These are phyloP conservation scores for Hyperoplus lanceolatus DNA, from an alignment of 2,797 vertebrate species.

Conservation along the genomic window DNA sequence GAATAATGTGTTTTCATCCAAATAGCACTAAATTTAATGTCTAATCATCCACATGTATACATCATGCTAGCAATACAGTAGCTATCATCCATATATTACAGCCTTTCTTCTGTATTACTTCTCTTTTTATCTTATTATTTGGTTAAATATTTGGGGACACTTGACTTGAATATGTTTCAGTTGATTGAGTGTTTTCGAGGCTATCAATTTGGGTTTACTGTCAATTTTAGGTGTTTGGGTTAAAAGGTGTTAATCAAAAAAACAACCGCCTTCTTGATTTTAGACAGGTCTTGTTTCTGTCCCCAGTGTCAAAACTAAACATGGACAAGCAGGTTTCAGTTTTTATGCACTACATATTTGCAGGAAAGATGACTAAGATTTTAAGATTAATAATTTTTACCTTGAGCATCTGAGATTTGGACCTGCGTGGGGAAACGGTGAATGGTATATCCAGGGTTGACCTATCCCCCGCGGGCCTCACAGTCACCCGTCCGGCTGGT, in stretches of 20 bases:
- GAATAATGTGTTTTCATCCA: slow-evolving; percentile 1
- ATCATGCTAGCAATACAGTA: background rate
- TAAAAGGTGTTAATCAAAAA: background rate
- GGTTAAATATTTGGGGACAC: background rate
- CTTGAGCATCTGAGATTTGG: slow-evolving; percentile 87
- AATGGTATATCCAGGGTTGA: slow-evolving; percentile 85
- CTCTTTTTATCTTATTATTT: background rate
- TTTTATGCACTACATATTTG: no score
- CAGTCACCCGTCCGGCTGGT: slow-evolving; percentile 91
- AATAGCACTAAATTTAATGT: background rate
- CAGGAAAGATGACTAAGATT: no score
- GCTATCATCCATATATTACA: background rate
- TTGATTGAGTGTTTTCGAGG: background rate
- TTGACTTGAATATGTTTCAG: background rate
- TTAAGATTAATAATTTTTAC: slow-evolving; percentile 71
- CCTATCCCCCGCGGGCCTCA: slow-evolving; percentile 87
- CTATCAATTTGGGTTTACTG: background rate
- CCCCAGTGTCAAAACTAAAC: no score
- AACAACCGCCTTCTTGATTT: background rate
- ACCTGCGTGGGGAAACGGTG: slow-evolving; percentile 88
- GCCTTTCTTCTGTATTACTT: background rate
- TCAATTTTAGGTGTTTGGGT: background rate
- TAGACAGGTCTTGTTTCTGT: no score
- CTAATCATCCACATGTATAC: background rate
- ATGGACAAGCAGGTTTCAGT: no score